These are phyloP conservation scores for Morphnarchus princeps DNA, from an alignment of 2,113 vertebrate genomes.

Conservation along the genomic window DNA sequence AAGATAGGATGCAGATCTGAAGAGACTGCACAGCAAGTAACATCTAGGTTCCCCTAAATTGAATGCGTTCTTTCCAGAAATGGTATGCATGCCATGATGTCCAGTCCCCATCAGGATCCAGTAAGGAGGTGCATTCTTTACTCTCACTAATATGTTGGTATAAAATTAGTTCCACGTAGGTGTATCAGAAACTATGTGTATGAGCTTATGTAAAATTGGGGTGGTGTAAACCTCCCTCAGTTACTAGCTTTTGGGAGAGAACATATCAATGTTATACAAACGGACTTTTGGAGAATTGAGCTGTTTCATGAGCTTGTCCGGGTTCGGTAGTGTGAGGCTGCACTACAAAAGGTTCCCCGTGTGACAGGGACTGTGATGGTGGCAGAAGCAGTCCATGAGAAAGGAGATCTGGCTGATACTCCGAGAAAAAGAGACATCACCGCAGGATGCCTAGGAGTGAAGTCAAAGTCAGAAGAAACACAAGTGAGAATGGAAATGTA, in stretches of 20 bases:
- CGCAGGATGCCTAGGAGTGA: not conserved
- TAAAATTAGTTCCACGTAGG: not conserved
- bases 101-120: not conserved
- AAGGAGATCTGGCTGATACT: not conserved
- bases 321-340: not conserved
- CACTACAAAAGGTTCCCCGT: not conserved
- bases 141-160: not conserved
- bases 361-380: not conserved
- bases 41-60: not conserved
- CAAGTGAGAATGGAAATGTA: not conserved
- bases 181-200: rapidly evolving
- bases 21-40: not conserved
- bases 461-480: not conserved
- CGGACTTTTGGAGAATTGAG: not conserved
- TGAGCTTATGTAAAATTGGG: not conserved
- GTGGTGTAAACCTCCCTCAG: not conserved
- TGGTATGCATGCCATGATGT: not conserved
- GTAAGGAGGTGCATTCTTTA: not conserved
- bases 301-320: not conserved
- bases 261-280: rapidly evolving
- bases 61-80: not conserved
- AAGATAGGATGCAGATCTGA: not conserved
- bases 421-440: not conserved
- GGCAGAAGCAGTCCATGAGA: not conserved
- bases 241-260: not conserved